phyloP scores from a whole-genome alignment of 1,140 invertebrate species.

The Psix sp. region DNA sequence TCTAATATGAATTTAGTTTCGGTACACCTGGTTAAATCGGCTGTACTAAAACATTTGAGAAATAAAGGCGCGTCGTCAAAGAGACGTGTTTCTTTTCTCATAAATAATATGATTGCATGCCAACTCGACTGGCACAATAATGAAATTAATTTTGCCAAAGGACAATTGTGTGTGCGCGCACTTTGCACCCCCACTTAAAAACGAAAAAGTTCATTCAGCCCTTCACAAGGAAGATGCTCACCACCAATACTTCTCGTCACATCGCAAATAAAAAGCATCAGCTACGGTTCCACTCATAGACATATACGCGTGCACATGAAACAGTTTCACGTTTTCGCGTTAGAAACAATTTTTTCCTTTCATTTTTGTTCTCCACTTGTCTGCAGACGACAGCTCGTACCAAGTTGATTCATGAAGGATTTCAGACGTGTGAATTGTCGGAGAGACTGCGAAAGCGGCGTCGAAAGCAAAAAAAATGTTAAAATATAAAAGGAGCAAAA shows the following conservation, averaged over 20 bases:
- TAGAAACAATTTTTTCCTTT: conserved; percentile 46
- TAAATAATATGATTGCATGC: no score
- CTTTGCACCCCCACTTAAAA: not conserved
- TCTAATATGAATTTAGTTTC: no score
- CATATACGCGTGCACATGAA: conserved; percentile 3
- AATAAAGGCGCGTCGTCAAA: no score
- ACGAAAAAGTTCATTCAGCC: conserved; percentile 18
- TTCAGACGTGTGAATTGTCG: conserved; percentile 60
- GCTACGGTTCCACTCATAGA: no score
- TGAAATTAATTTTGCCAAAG: no score
- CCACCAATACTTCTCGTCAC: conserved; percentile 9
- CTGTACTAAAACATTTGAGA: no score
- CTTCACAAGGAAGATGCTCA: conserved; percentile 13
- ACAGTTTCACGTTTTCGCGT: conserved; percentile 24
- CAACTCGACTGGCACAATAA: no score
- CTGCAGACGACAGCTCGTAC: conserved; percentile 51
- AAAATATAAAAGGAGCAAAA: not conserved
- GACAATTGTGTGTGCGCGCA: no score
- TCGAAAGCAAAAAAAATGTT: conserved; percentile 30
- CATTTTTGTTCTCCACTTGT: conserved; percentile 52
- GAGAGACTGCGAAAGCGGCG: conserved; percentile 41
- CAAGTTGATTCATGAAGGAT: conserved; percentile 55
- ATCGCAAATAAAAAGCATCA: conserved; percentile 19
- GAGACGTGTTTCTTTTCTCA: no score
- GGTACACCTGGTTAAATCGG: no score